Base-by-base conservation (phyloP, 2,797 vertebrate genomes). In the Notolabrus celidotus region DNA sequence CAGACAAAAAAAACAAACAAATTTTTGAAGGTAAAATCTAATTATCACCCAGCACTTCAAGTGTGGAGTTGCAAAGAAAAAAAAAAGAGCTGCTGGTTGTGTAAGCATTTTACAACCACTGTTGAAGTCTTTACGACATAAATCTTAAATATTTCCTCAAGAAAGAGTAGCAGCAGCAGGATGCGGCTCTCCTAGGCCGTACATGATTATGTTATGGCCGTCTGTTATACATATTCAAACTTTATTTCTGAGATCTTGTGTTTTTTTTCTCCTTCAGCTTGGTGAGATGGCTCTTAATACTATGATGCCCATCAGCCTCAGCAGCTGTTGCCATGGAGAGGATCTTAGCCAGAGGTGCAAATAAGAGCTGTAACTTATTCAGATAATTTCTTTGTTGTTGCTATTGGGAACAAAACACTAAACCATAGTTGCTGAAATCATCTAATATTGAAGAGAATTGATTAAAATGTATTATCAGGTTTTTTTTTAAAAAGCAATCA, bases 321-420 rank as follows among this genome's bases (percentile, higher is more conserved):
- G 59, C 5, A 1, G 68, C n/a, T 34, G 38, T 69, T 69, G 55
- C 67, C 65, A 65, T 33, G 55, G 36, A 25, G 31, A 64, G 57
- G 1, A 45, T 8, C 45, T 52, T 45, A 62, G 11, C 17, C 41
- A 43, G 41, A 34, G 17, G 58, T 39, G 33, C 3, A 41, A 71
- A 64, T 60, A 14, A 55, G 29, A 56, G 20, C 63, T 47, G 19
- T 11, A 62, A 46, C 42, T 58, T 29, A 52, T 41, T 67, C 36
- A 41, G n/a, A 49, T 43, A 0, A 60, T 60, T 41, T 52, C 43
- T 23, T 27, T 7, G 1, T 55, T 71, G 52, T 43, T 63, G 58
- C 67, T 39, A 16, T 8, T 56, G 25, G 50, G 60, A 56, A 47
- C 1, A 57, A 61, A 74, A 50, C 20, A 57, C 19, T 20, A 19